Conservation (phyloP, 2,113 vertebrate genomes). For the Etheostoma cragini region DNA sequence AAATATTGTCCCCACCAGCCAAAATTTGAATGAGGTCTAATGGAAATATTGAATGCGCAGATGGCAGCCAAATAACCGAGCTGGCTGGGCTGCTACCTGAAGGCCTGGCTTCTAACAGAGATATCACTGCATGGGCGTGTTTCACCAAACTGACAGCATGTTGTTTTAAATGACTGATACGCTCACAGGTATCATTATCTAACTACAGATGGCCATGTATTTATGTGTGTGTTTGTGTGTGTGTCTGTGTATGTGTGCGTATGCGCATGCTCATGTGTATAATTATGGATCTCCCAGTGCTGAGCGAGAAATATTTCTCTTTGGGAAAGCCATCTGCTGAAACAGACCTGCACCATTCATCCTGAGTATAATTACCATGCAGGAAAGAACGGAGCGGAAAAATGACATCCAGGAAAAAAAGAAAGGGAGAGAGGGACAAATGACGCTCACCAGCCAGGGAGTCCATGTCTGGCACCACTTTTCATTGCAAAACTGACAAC, state of each 20-base stretch:
- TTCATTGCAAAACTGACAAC: conserved; percentile 61
- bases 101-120: conserved; percentile 63
- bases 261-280: conserved; percentile 62
- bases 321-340: conserved; percentile 82
- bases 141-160: conserved; percentile 71
- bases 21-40: conserved; percentile 51
- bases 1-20: conserved; percentile 29
- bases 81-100: conserved; percentile 48
- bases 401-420: conserved; percentile 69
- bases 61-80: conserved; percentile 36
- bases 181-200: conserved; percentile 81
- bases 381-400: conserved; percentile 66
- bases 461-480: conserved; percentile 55
- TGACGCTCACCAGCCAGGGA: conserved; percentile 53
- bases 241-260: conserved; percentile 22
- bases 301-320: conserved; percentile 75
- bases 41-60: conserved; percentile 38
- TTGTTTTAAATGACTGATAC: conserved; percentile 73
- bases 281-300: conserved; percentile 79
- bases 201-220: conserved; percentile 74
- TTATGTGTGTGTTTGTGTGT: conserved; percentile 26
- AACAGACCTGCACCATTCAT: conserved; percentile 81
- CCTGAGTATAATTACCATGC: conserved; percentile 77
- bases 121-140: conserved; percentile 67
- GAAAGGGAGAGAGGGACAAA: conserved; percentile 48